These are phyloP conservation scores for Enteromius radiatus DNA, from an alignment of 2,797 vertebrate genomes.

Conservation along the genomic window DNA sequence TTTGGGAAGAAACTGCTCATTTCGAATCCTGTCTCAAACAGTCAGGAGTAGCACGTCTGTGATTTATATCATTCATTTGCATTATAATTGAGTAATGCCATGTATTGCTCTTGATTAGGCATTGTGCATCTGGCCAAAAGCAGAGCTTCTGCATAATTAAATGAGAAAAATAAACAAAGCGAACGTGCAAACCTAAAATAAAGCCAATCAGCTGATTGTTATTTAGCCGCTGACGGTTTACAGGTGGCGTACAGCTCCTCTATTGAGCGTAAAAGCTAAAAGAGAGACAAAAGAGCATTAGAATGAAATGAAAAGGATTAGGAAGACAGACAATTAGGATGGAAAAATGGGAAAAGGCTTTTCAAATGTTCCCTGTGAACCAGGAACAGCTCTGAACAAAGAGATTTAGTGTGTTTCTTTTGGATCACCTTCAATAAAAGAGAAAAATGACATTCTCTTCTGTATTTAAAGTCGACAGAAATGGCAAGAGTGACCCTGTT, in stretches of 20 bases:
- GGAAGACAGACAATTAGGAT: slow-evolving; percentile 7
- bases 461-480: background rate
- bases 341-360: background rate
- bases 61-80: slow-evolving; percentile 37
- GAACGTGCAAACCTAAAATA: background rate
- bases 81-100: slow-evolving; percentile 29
- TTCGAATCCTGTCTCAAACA: background rate
- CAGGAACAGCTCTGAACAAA: background rate
- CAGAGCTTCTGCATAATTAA: slow-evolving; percentile 17
- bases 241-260: background rate
- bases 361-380: background rate
- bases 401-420: background rate
- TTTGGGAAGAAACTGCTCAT: slow-evolving; percentile 29
- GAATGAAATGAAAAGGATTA: background rate
- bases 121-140: slow-evolving; percentile 23
- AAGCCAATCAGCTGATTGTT: slow-evolving; percentile 15
- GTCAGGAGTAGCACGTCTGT: background rate
- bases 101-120: slow-evolving; percentile 26
- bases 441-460: background rate
- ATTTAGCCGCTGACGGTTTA: background rate
- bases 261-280: background rate
- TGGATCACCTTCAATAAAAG: background rate
- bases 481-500: background rate
- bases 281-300: background rate
- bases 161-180: slow-evolving; percentile 10